Percentiles rank a stretch among this genome's conserved stretches.
Evolutionary conservation across 2,113 vertebrate genomes (phyloP).

Genomic region (Equus przewalskii): DNA sequence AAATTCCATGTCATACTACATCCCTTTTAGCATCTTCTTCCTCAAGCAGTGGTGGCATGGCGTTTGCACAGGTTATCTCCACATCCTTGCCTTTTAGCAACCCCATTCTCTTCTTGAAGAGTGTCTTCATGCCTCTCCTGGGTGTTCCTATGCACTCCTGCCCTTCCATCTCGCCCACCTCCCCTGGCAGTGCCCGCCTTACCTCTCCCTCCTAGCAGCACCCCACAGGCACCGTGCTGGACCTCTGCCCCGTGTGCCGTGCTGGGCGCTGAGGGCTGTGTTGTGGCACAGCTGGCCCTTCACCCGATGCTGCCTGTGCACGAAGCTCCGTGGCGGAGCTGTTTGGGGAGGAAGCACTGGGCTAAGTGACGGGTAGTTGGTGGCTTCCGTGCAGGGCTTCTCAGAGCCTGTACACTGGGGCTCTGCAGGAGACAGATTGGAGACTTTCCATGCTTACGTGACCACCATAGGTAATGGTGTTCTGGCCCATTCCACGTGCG

Average conservation of each 20-base stretch:
- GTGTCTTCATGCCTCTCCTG: accelerated
- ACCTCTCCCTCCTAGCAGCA: background rate
- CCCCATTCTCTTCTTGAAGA: background rate
- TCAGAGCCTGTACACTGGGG: background rate
- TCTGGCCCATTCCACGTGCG: background rate
- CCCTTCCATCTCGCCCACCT: accelerated
- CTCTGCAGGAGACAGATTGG: background rate
- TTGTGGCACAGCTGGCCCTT: background rate
- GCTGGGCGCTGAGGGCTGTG: background rate
- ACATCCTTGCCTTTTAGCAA: background rate
- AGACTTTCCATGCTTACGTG: background rate
- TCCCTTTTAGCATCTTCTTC: background rate
- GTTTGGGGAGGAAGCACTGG: background rate
- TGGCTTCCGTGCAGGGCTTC: background rate
- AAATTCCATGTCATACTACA: accelerated
- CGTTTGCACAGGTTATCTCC: background rate
- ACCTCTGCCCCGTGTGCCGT: no score
- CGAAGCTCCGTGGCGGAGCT: no score
- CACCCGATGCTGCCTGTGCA: background rate
- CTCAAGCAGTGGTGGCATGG: background rate
- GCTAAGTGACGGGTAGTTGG: background rate
- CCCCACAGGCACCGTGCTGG: accelerated
- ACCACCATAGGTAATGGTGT: accelerated
- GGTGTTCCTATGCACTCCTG: background rate
- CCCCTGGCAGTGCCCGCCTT: background rate